Conservation (phyloP, 2,888 invertebrate genomes). For the Operophtera brumata region DNA sequence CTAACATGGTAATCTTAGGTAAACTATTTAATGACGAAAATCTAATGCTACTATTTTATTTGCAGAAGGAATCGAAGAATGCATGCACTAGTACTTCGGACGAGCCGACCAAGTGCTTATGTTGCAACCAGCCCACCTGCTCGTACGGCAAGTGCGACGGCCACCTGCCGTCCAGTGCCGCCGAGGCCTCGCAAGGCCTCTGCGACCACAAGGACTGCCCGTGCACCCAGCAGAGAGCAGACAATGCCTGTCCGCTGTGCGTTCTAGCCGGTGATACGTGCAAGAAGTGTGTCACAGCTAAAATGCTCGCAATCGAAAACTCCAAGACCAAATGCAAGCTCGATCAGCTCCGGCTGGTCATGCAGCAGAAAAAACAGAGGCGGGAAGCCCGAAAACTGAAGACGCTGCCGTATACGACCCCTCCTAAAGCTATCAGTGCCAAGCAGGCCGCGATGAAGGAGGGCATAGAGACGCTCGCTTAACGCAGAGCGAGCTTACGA, state of each 20-base stretch:
- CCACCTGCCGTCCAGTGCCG: slow-evolving; percentile 23
- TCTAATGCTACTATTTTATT: slow-evolving; percentile 20
- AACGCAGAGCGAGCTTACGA: slow-evolving; percentile 41
- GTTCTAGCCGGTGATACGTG: slow-evolving; percentile 55
- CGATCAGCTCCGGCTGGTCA: slow-evolving; percentile 91
- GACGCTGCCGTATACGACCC: slow-evolving; percentile 81
- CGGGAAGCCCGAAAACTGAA: slow-evolving; percentile 88
- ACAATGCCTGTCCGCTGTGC: slow-evolving; percentile 46
- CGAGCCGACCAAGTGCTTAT: slow-evolving; percentile 51
- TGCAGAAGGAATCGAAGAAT: slow-evolving; percentile 69
- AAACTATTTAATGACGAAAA: background rate
- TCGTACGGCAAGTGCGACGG: slow-evolving; percentile 67
- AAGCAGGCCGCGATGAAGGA: slow-evolving; percentile 91
- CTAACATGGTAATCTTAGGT: slow-evolving; percentile 19
- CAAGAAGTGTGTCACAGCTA: slow-evolving; percentile 70
- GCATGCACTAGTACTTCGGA: slow-evolving; percentile 49
- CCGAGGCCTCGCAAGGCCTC: background rate
- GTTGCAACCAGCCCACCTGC: slow-evolving; percentile 57
- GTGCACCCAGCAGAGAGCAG: slow-evolving; percentile 40
- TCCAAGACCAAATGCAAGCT: slow-evolving; percentile 91
- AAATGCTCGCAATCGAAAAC: slow-evolving; percentile 84
- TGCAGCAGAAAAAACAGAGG: slow-evolving; percentile 93
- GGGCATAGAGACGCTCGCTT: slow-evolving; percentile 70
- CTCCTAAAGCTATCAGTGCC: slow-evolving; percentile 91
- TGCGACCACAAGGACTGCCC: slow-evolving; percentile 23